phyloP scores from a whole-genome alignment of 2,113 vertebrate species.

The Rhinolophus ferrumequinum region DNA sequence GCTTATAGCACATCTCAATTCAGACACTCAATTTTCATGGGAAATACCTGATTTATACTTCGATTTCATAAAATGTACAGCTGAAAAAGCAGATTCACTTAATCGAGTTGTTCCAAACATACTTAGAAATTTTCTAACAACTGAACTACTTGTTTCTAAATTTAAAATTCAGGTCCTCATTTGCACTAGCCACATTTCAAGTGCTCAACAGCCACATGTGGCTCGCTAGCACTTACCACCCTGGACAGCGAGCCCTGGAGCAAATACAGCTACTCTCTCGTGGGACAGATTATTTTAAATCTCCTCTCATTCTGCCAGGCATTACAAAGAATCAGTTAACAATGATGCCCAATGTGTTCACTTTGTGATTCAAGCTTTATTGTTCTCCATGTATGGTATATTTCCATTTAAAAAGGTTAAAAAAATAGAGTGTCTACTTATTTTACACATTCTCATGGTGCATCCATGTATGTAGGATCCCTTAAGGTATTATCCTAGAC shows the following conservation, averaged over 20 bases:
- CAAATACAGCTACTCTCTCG: too few relatives aligned
- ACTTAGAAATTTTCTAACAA: not conserved
- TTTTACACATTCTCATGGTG: not conserved
- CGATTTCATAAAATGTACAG: not conserved
- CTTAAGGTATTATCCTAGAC: not conserved
- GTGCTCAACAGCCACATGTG: not conserved
- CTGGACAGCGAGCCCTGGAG: not conserved
- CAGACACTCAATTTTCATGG: not conserved
- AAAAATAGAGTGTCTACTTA: not conserved
- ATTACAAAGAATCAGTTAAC: not conserved
- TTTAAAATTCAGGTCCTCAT: not conserved
- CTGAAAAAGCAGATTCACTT: not conserved
- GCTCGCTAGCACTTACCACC: not conserved
- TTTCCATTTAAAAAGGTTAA: not conserved
- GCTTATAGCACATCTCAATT: not conserved
- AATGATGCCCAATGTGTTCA: not conserved
- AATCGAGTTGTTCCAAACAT: not conserved
- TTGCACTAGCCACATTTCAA: not conserved
- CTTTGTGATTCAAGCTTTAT: not conserved
- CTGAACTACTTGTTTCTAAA: not conserved
- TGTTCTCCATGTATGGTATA: not conserved
- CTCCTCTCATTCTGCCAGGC: not conserved
- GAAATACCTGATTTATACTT: not conserved
- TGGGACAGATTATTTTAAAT: not conserved
- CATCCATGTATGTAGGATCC: not conserved